phyloP scores from a whole-genome alignment of 2,113 vertebrate species.

The Meleagris gallopavo region DNA sequence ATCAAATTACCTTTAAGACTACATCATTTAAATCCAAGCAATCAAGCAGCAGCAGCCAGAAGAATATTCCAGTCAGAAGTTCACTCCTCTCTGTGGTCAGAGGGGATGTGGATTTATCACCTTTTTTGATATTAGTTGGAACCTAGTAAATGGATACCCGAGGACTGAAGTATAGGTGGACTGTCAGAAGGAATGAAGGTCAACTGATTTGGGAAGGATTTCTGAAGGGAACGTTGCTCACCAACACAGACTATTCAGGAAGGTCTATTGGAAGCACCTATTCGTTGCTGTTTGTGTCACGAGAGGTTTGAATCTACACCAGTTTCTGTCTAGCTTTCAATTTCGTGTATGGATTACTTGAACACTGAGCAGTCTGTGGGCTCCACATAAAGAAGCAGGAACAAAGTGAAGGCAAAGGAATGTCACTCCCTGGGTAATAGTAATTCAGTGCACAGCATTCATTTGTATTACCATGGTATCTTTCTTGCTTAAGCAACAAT shows the following conservation, averaged over 20 bases:
- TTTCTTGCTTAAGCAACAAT: neutral
- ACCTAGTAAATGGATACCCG: neutral
- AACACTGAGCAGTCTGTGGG: neutral
- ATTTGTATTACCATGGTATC: neutral
- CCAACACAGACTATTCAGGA: neutral
- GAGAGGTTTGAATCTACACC: neutral
- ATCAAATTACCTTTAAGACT: neutral
- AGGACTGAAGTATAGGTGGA: neutral
- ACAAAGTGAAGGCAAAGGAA: neutral
- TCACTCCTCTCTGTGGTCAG: neutral
- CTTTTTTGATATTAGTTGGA: neutral
- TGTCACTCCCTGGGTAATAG: fast-evolving
- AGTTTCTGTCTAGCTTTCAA: neutral
- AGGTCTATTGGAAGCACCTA: neutral
- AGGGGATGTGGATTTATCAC: fast-evolving
- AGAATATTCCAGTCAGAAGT: neutral
- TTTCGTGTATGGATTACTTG: neutral
- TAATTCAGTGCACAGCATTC: neutral
- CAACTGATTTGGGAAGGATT: neutral
- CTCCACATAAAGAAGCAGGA: neutral
- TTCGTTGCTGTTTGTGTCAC: neutral
- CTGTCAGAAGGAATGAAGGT: neutral
- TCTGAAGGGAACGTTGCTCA: neutral
- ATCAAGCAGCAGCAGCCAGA: neutral
- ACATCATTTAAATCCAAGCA: neutral